These are phyloP conservation scores for Leptopilina drosophilae DNA, from an alignment of 2,888 invertebrate species.

Conservation along the genomic window DNA sequence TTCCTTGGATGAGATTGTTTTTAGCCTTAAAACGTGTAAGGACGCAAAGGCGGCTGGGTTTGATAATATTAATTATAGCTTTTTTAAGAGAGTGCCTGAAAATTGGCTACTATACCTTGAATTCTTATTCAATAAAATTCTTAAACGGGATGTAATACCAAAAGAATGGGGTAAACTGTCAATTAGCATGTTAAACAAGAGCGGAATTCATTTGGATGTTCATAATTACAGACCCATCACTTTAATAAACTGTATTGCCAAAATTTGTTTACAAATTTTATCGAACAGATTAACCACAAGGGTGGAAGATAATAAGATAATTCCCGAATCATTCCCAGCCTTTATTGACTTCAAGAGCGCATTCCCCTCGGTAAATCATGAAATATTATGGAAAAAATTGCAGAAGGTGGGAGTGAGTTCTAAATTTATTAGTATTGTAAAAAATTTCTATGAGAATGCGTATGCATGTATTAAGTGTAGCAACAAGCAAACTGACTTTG, in stretches of 20 bases:
- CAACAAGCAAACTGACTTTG: background rate
- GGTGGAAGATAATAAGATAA: background rate
- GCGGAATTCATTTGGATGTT: background rate
- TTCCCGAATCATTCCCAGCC: no score
- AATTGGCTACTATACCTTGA: constrained; percentile 11
- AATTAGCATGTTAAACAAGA: background rate
- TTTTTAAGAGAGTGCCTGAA: constrained; percentile 24
- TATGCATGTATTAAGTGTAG: background rate
- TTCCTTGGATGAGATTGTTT: background rate
- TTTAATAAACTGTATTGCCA: constrained; percentile 25
- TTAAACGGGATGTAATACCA: background rate
- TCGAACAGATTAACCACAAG: background rate
- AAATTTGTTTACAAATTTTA: constrained; percentile 22
- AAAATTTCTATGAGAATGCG: background rate
- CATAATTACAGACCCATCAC: constrained; percentile 31
- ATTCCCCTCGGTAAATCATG: background rate
- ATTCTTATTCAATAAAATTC: constrained; percentile 25
- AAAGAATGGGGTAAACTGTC: constrained; percentile 32
- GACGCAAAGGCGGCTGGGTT: background rate
- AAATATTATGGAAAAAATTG: background rate
- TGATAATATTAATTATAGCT: background rate
- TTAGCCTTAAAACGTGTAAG: background rate
- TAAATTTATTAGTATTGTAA: constrained; percentile 4
- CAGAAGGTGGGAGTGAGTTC: background rate
- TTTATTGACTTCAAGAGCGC: background rate